These are phyloP conservation scores for Bombus haemorrhoidalis DNA, from an alignment of 1,140 invertebrate species.

Conservation along the genomic window DNA sequence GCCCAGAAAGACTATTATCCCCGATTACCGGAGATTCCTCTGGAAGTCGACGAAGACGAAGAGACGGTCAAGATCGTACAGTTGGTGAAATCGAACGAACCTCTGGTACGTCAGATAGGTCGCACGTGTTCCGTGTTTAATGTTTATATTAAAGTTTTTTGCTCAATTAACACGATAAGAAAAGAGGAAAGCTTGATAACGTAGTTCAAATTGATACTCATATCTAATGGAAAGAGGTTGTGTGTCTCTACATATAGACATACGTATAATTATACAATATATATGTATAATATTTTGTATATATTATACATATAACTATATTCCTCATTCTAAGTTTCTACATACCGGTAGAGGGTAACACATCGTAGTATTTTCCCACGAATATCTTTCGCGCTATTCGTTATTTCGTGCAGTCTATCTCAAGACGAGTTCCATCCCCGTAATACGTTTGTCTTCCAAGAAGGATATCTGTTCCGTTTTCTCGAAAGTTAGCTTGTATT, in stretches of 20 bases:
- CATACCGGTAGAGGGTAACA: background rate
- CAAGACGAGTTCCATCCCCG: too few relatives aligned
- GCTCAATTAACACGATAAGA: constrained; percentile 37
- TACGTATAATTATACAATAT: background rate
- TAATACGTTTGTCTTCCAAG: too few relatives aligned
- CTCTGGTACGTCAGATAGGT: constrained; percentile 89
- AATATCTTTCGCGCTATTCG: background rate
- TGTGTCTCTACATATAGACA: background rate
- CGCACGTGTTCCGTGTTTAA: constrained; percentile 32
- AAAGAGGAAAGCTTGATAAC: background rate
- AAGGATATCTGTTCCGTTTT: too few relatives aligned
- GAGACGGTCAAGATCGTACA: constrained; percentile 98
- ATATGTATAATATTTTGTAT: background rate
- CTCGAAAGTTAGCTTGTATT: background rate
- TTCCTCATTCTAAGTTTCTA: too few relatives aligned
- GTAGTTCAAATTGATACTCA: constrained; percentile 11
- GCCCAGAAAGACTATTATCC: constrained; percentile 98
- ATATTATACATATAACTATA: background rate
- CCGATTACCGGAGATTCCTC: constrained; percentile 92
- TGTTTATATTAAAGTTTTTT: constrained; percentile 17
- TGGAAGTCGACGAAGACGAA: constrained; percentile 95
- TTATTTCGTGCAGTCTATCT: too few relatives aligned
- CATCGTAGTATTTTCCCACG: background rate
- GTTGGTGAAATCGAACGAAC: constrained; percentile 98
- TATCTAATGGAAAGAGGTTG: background rate